Evolutionary conservation across 2,797 vertebrate species (phyloP), one percentile per base, ranked within the genome.

Genomic region (Strix occidentalis): DNA sequence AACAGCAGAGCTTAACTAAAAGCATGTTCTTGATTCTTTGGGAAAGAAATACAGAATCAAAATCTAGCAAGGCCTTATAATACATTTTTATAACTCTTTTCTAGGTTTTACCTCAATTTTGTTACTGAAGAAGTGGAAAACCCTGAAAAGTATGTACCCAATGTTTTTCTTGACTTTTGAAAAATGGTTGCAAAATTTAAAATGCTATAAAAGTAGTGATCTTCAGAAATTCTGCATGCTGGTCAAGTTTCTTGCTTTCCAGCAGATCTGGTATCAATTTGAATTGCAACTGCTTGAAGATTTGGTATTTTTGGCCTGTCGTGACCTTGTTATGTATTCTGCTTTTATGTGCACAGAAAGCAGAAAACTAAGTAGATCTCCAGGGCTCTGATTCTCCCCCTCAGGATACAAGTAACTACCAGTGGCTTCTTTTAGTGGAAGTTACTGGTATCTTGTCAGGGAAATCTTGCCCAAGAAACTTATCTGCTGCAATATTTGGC

Each of bases 31-130:
- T 46, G 12, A 26, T 85, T 89, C 17, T 63, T 50, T 51, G 33
- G 53, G 57, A 75, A 87, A 94, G 53, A 84, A 89, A 82, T 81
- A 17, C 14, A 81, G 23, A 72, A 23, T 37, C 23, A 66, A 92
- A 92, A 76, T 50, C 9, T 70, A 61, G 46, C 51, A 69, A 87
- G 41, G 11, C 11, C 65, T 93, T 90, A 4, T 28, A 70, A 86
- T 81, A 54, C 0, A 9, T 94, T 85, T 89, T 89, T 89, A 10
- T 91, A 85, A 85, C 41, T 97, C 7, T 94, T 84, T 96, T 94
- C 25, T 95, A 99, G 99, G 99, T 99, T 99, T 98, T 99, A 99
- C 95, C 98, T 99, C 93, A 99, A 99, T 97, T 99, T 99, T 98
- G 98, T 99, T 68, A 99, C 99, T 5, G 99, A 99, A 97, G 99